These are phyloP conservation scores for Gallinago undulata DNA, from an alignment of 2,113 vertebrate genomes.

Conservation along the genomic window DNA sequence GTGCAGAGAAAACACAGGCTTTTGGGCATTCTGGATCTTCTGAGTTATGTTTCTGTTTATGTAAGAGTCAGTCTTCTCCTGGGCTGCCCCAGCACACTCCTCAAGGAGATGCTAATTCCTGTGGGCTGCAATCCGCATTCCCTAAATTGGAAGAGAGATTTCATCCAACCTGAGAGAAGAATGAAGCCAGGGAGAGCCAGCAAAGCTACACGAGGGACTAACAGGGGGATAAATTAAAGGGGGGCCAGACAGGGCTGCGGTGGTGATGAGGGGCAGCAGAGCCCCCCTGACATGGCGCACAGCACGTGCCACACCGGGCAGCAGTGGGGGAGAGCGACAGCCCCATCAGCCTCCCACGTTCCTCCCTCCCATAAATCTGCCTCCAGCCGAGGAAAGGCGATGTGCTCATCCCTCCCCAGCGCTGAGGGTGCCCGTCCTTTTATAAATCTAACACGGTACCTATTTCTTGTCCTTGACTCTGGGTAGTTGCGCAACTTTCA, in stretches of 20 bases:
- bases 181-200: not conserved
- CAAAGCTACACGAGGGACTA: not conserved
- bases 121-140: accelerated
- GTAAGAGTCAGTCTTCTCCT: not conserved
- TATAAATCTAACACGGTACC: not conserved
- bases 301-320: not conserved
- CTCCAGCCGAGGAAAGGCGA: not conserved
- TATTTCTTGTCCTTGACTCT: not conserved
- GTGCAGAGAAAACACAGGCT: not conserved
- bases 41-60: not conserved
- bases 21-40: not conserved
- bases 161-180: not conserved
- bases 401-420: not conserved
- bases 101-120: not conserved
- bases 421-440: not conserved
- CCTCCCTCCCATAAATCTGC: not conserved
- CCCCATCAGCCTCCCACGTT: not conserved
- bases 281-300: not conserved
- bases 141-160: not conserved
- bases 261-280: not conserved
- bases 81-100: not conserved
- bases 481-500: not conserved
- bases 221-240: not conserved
- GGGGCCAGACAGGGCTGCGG: accelerated
- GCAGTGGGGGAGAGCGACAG: not conserved